Evolutionary conservation across 2,113 vertebrate species (phyloP), one percentile per base, ranked within the genome.

Genomic region (Eulemur rufifrons): DNA sequence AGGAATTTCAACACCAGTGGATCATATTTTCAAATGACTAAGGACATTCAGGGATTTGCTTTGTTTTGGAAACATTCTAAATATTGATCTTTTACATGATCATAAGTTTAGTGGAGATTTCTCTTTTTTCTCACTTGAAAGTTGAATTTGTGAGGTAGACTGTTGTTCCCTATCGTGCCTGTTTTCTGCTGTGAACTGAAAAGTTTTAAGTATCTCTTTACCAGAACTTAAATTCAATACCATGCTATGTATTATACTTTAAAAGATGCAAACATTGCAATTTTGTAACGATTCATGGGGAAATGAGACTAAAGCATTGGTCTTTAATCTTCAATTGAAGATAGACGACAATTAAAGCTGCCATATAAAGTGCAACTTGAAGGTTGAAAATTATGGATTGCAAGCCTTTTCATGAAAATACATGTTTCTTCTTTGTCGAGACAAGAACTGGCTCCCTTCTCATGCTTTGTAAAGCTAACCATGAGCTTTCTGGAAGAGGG

Each of bases 291-390:
- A 2, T 96, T 91, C 93, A 45, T 66, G 52, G 52, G 42, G 68
- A 96, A 96, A 71, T 87, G 27, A 93, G 91, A 69, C 15, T 3
- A 29, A 92, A 89, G 52, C 17, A 77, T 86, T 86, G 88, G 17
- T 54, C 52, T 54, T 54, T 54, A 54, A 54, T 54, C 52, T 54
- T 54, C 80, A 61, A 66, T 29, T 34, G 20, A 90, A 95, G 39
- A 61, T n/a, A 74, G 89, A 89, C 95, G 89, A 87, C 59, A 94
- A 71, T 96, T 92, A 96, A 95, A 32, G n/a, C 54, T 45, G 5
- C 68, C 68, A 7, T 61, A 7, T 8, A 45, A 50, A 91, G 47
- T 90, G 10, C 64, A 71, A 69, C 52, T 59, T 42, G 34, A 66
- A 74, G 66, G 69, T 56, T 56, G 14, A 88, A 90, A 85, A 83